Percentiles rank a stretch among this genome's conserved stretches.
Evolutionary conservation across 2,113 vertebrate species (phyloP).

Genomic region (Dasyornis broadbenti): DNA sequence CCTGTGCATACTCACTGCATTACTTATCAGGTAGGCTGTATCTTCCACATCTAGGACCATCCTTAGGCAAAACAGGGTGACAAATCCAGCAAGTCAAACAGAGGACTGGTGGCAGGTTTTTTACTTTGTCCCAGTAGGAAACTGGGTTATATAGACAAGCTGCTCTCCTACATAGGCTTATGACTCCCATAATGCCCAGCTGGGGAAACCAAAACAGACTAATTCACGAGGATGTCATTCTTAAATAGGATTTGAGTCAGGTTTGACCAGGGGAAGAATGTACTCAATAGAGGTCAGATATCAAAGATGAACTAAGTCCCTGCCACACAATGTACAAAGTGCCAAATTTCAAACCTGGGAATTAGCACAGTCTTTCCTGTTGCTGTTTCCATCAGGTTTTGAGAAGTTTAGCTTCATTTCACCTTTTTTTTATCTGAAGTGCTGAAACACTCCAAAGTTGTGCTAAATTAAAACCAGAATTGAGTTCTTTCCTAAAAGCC

Average conservation of each 20-base stretch:
- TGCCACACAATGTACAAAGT: not conserved
- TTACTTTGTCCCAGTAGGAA: not conserved
- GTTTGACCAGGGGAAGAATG: constrained; percentile 47
- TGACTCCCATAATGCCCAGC: constrained; percentile 74
- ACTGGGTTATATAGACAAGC: constrained; percentile 77
- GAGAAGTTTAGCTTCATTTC: not conserved
- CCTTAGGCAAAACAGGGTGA: constrained; percentile 57
- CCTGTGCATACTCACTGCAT: constrained; percentile 77
- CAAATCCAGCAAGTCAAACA: constrained; percentile 54
- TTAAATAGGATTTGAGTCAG: constrained; percentile 86
- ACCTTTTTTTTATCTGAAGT: not conserved
- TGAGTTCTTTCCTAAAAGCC: not conserved
- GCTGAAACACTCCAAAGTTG: not conserved
- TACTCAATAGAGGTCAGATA: constrained; percentile 28
- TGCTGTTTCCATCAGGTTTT: not conserved
- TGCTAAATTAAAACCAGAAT: not conserved
- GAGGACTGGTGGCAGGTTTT: not conserved
- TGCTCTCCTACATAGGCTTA: constrained; percentile 70
- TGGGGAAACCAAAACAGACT: constrained; percentile 76
- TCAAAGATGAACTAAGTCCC: not conserved
- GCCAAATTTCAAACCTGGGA: not conserved
- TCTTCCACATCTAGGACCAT: constrained; percentile 86
- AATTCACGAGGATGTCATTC: constrained; percentile 79
- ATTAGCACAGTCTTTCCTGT: not conserved
- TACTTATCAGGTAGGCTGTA: constrained; percentile 78